Conservation (phyloP, 2,888 invertebrate genomes). For the Melipona beecheii region DNA sequence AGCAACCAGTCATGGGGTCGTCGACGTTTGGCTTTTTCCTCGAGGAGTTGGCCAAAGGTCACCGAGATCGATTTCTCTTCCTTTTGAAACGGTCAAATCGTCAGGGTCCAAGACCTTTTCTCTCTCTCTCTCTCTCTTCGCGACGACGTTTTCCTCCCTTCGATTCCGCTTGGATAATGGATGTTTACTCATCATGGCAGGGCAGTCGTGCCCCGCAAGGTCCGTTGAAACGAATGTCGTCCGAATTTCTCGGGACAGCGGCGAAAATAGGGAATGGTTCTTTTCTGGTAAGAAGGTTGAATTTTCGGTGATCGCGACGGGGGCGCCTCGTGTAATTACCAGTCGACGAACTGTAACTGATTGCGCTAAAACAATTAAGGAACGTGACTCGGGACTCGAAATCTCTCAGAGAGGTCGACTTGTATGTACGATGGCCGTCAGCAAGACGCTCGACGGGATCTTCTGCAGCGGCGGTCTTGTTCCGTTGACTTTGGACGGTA, state of each 20-base stretch:
- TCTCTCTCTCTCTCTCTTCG: background rate
- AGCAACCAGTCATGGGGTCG: constrained; percentile 54
- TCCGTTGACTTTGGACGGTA: constrained; percentile 47
- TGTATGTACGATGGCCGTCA: constrained; percentile 40
- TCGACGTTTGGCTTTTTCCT: constrained; percentile 56
- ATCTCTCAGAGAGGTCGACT: constrained; percentile 49
- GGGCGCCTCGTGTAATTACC: constrained; percentile 57
- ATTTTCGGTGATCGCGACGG: constrained; percentile 26
- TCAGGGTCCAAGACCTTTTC: constrained; percentile 30
- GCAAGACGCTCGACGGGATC: constrained; percentile 32
- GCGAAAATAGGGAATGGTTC: constrained; percentile 18
- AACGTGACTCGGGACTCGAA: constrained; percentile 63
- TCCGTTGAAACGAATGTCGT: constrained; percentile 40
- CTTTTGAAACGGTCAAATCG: constrained; percentile 65
- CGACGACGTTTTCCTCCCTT: background rate
- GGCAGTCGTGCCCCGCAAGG: background rate
- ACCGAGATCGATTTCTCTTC: constrained; percentile 66
- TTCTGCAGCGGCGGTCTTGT: constrained; percentile 58
- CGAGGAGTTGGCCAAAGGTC: constrained; percentile 60
- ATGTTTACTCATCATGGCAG: constrained; percentile 66
- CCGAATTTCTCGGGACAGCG: constrained; percentile 26
- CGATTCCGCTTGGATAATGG: constrained; percentile 60
- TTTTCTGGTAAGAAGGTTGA: constrained; percentile 23
- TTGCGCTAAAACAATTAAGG: constrained; percentile 67
- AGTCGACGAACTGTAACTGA: constrained; percentile 64